Conservation (phyloP, 2,888 invertebrate genomes). For the Kryphioiulus occultus region DNA sequence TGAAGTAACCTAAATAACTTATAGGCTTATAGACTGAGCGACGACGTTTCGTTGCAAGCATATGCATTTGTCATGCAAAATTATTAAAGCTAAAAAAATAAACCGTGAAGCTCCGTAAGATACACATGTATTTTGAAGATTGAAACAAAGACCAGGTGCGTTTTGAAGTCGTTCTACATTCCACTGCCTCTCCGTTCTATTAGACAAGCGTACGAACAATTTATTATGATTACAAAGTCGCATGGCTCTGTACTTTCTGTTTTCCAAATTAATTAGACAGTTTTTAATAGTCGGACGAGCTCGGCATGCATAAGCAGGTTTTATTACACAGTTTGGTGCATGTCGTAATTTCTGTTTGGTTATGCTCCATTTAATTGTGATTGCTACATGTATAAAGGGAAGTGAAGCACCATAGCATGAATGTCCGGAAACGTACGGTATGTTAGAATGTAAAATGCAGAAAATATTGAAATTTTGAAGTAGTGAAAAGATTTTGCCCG, state of each 20-base stretch:
- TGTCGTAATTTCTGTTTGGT: conserved; percentile 8
- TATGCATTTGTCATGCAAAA: not conserved
- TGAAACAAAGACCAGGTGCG: not conserved
- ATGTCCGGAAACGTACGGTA: not conserved
- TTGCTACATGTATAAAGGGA: not conserved
- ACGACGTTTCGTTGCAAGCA: not conserved
- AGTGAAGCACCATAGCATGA: not conserved
- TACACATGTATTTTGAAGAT: not conserved
- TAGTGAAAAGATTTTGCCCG: not conserved
- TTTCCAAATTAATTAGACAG: conserved; percentile 6
- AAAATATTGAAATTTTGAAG: not conserved
- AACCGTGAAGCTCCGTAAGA: not conserved
- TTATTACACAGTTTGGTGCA: not conserved
- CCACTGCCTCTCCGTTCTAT: not conserved
- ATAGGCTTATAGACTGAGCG: not conserved
- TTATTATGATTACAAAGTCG: conserved; percentile 21
- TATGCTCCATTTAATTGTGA: not conserved
- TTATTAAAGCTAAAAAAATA: not conserved
- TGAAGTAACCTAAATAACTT: not conserved
- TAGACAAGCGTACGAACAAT: not conserved
- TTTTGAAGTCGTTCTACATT: not conserved
- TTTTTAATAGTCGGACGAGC: not conserved
- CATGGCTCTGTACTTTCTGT: not conserved
- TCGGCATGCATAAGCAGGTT: not conserved
- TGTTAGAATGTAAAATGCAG: not conserved